phyloP scores from a whole-genome alignment of 2,888 invertebrate species.

The Gibbula magus region DNA sequence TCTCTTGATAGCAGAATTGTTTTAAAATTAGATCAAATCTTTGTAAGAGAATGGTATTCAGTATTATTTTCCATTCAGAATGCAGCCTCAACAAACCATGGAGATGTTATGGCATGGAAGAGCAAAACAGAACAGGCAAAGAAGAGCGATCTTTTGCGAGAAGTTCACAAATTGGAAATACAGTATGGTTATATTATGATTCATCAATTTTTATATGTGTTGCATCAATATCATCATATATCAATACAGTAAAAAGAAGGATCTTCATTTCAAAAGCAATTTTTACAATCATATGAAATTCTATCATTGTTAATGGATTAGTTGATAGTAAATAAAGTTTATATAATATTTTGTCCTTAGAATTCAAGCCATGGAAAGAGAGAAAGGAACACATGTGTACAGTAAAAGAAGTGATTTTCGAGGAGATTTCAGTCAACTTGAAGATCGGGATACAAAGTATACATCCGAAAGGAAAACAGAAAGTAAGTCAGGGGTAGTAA shows the following conservation, averaged over 20 bases:
- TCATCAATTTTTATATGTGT: too few relatives aligned
- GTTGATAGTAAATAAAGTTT: not conserved
- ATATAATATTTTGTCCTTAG: conserved; percentile 45
- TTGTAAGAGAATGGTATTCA: too few relatives aligned
- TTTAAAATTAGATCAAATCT: too few relatives aligned
- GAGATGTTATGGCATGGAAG: conserved; percentile 29
- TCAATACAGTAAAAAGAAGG: too few relatives aligned
- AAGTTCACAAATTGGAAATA: conserved; percentile 67
- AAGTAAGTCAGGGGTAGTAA: conserved; percentile 60
- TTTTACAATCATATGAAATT: too few relatives aligned
- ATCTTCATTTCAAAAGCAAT: too few relatives aligned
- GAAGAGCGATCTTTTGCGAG: conserved; percentile 67
- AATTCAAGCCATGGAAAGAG: conserved; percentile 69
- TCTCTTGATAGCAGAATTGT: too few relatives aligned
- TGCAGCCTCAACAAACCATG: not conserved
- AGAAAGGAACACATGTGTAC: conserved; percentile 70
- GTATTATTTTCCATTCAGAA: too few relatives aligned
- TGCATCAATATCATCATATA: too few relatives aligned
- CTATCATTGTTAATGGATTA: not conserved
- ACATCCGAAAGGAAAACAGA: conserved; percentile 63
- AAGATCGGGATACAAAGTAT: conserved; percentile 64
- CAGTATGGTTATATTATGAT: conserved; percentile 65
- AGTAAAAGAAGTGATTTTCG: conserved; percentile 68
- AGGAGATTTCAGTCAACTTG: conserved; percentile 63
- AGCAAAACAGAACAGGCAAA: conserved; percentile 63